phyloP scores from a whole-genome alignment of 2,113 vertebrate species.

The Aix galericulata region DNA sequence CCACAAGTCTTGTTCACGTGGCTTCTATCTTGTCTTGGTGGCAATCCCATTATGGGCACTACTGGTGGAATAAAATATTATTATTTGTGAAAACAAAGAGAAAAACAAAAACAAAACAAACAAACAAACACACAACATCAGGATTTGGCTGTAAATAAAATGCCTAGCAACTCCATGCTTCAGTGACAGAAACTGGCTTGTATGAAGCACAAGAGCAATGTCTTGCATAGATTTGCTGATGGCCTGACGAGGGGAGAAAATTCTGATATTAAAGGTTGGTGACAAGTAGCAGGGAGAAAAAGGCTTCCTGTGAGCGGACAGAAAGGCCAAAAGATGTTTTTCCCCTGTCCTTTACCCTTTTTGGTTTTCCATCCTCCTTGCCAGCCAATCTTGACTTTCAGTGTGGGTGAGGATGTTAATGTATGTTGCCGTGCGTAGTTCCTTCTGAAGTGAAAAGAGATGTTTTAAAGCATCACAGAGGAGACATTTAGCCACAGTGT shows the following conservation, averaged over 20 bases:
- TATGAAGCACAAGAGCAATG: background rate
- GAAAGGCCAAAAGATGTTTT: background rate
- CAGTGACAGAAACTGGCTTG: background rate
- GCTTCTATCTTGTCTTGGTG: background rate
- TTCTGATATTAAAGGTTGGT: background rate
- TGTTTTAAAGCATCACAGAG: background rate
- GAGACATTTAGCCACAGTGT: background rate
- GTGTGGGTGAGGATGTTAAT: background rate
- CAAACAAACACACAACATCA: background rate
- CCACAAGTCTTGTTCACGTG: background rate
- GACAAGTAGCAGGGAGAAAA: background rate
- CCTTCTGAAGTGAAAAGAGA: background rate
- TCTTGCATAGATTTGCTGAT: background rate
- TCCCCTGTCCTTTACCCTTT: background rate
- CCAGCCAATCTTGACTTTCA: background rate
- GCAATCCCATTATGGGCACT: background rate
- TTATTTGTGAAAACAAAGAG: background rate
- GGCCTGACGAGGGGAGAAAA: background rate
- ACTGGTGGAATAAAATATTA: background rate
- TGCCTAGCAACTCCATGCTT: background rate
- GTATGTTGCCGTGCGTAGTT: rapidly evolving
- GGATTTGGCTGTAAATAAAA: background rate
- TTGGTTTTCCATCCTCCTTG: background rate
- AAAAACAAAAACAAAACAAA: background rate
- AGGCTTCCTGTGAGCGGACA: background rate